Base-by-base conservation (phyloP, 2,888 invertebrate species). In the Cephonodes hylas region DNA sequence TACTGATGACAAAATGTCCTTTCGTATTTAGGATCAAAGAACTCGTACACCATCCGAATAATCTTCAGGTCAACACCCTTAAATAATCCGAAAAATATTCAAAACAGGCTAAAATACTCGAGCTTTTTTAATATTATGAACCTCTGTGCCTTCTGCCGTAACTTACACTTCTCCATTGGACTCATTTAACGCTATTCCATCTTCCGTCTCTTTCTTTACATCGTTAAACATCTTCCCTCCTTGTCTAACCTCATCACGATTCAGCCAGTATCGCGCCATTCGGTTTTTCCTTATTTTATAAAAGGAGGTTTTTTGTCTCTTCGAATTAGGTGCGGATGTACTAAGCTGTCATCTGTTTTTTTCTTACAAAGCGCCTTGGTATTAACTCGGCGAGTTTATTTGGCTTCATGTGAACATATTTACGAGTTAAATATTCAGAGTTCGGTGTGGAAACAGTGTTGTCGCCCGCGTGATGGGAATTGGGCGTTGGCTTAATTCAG, bases 281-380 rank as follows among this genome's bases (percentile, higher is more conserved):
- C 57, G 34, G 45, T 34, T 58, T 61, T 61, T 61, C 61, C 61
- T 61, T 61, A 61, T 61, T 61, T 61, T 56, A 44, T 58, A 45
- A 45, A 58, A 34, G 34, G 22, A 57, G 27, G 31, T 5, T 46
- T 58, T 61, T 58, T 58, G 61, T 34, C 44, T 56, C 46, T 0
- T 45, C 13, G 38, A 58, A 48, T 61, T 61, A 61, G 58, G 58
- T 58, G 61, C 23, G 57, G 38, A 34, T 34, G 46, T 38, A 38
- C 46, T 23, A 7, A 61, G 25, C 15, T 61, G 61, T 56, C 42
- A 20, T 61, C 15, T 57, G 61, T 22, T 57, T 59, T n/a, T 46
- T 61, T 44, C 13, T 38, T 42, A 44, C 56, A 61, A 57, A 61
- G 45, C 44, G 23, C 10, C 44, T 44, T 34, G 15, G 57, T 61